These are phyloP conservation scores for Rhizoglyphus robini DNA, from an alignment of 1,140 invertebrate genomes.

Conservation along the genomic window DNA sequence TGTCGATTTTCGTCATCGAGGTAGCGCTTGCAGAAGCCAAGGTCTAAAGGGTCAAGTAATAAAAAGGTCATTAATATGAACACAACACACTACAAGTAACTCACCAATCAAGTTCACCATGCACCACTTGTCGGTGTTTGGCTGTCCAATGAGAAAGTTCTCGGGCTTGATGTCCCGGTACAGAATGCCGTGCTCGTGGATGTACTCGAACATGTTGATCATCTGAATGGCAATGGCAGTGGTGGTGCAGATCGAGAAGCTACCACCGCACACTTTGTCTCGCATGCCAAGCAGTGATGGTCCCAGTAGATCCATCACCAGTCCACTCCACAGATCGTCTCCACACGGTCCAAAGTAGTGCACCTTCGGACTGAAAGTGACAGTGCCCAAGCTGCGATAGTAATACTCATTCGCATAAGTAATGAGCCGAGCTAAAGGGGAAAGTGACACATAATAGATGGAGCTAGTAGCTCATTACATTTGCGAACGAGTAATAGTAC, in stretches of 20 bases:
- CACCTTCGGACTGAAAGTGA: slow-evolving; percentile 11
- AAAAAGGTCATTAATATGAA: neutral
- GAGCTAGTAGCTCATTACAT: too few species aligned
- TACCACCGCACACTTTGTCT: slow-evolving; percentile 25
- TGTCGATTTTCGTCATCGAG: slow-evolving; percentile 3
- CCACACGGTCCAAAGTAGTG: slow-evolving; percentile 11
- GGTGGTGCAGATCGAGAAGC: slow-evolving; percentile 25
- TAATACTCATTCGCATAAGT: too few species aligned
- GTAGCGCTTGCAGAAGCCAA: slow-evolving; percentile 47
- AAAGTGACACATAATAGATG: too few species aligned
- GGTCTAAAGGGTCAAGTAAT: slow-evolving; percentile 32
- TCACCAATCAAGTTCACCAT: slow-evolving; percentile 2
- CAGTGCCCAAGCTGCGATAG: slow-evolving; percentile 15
- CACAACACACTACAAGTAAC: neutral
- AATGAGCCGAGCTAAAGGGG: too few species aligned
- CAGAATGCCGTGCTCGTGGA: slow-evolving; percentile 23
- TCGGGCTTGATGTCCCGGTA: slow-evolving; percentile 26
- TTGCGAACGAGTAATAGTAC: too few species aligned
- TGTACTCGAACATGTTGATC: slow-evolving; percentile 14
- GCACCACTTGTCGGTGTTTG: neutral
- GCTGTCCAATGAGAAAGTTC: slow-evolving; percentile 22
- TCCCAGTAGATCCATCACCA: slow-evolving; percentile 29
- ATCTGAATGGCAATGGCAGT: slow-evolving; percentile 25
- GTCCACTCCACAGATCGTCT: slow-evolving; percentile 4
- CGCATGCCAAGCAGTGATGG: slow-evolving; percentile 27